phyloP scores from a whole-genome alignment of 2,797 vertebrate genomes.

The Cirrhinus mrigala region DNA sequence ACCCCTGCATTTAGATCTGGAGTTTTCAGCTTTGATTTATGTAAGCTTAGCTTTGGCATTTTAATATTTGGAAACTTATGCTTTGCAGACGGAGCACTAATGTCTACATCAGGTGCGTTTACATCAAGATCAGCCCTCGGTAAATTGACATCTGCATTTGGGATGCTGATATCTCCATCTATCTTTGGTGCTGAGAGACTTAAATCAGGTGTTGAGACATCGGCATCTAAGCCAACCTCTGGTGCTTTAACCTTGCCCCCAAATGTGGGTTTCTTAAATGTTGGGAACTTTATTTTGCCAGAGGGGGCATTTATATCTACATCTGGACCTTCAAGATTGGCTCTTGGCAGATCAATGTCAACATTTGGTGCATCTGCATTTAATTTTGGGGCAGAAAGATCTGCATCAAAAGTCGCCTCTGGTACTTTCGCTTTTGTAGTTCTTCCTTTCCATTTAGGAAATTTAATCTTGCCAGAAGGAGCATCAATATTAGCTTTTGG shows the following conservation, averaged over 20 bases:
- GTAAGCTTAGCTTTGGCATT: conserved; percentile 47
- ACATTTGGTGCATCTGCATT: conserved; percentile 60
- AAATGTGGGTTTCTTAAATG: conserved; percentile 62
- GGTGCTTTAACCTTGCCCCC: conserved; percentile 67
- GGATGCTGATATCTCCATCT: conserved; percentile 46
- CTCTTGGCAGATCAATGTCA: conserved; percentile 55
- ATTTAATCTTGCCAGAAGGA: conserved; percentile 66
- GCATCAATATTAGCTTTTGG: conserved; percentile 59
- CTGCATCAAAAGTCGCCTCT: conserved; percentile 59
- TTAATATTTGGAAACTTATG: conserved; percentile 69
- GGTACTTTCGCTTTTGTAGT: conserved; percentile 65
- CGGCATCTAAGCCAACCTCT: conserved; percentile 51
- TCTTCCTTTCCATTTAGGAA: conserved; percentile 64
- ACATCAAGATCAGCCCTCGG: conserved; percentile 41
- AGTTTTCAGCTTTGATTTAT: conserved; percentile 68
- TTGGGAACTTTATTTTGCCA: conserved; percentile 67
- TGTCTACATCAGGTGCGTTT: conserved; percentile 62
- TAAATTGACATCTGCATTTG: conserved; percentile 60
- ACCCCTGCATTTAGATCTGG: conserved; percentile 64
- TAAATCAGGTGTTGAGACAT: conserved; percentile 54
- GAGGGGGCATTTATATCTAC: conserved; percentile 59
- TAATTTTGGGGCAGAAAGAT: conserved; percentile 68
- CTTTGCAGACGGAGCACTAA: conserved; percentile 66
- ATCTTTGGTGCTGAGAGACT: conserved; percentile 43
- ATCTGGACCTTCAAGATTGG: conserved; percentile 63